phyloP scores from a whole-genome alignment of 2,113 vertebrate species.

The Syrmaticus mikado region DNA sequence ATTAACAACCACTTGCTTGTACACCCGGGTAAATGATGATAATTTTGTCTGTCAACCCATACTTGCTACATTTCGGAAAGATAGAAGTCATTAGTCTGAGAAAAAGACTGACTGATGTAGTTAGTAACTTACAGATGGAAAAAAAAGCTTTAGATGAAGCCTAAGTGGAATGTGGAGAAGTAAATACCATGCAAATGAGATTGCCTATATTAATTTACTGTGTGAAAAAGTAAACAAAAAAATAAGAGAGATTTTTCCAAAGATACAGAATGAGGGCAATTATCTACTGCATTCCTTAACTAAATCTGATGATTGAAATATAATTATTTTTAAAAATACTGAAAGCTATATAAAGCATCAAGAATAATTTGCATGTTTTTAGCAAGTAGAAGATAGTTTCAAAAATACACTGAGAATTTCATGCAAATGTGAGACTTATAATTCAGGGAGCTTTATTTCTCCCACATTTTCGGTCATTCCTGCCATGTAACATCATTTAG shows the following conservation, averaged over 20 bases:
- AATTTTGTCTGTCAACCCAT: neutral
- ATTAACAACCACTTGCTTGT: neutral
- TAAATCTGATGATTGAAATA: neutral
- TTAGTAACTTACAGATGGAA: neutral
- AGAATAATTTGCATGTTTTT: neutral
- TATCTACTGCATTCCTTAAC: neutral
- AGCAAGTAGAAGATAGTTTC: neutral
- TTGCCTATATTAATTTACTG: neutral
- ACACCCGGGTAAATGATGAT: neutral
- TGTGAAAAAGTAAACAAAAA: neutral
- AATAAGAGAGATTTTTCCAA: neutral
- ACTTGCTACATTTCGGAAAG: neutral
- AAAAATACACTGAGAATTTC: neutral
- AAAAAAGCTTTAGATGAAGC: neutral
- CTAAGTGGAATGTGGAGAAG: neutral
- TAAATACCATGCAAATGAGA: neutral
- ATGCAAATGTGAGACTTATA: neutral
- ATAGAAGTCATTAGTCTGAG: neutral
- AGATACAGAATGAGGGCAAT: neutral
- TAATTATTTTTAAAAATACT: neutral
- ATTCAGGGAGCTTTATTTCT: neutral
- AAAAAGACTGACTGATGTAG: neutral
- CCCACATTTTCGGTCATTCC: neutral
- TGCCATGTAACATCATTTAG: neutral
- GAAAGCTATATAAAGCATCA: neutral